Base-by-base conservation (phyloP, 2,797 vertebrate genomes). In the Botia kubotai region DNA sequence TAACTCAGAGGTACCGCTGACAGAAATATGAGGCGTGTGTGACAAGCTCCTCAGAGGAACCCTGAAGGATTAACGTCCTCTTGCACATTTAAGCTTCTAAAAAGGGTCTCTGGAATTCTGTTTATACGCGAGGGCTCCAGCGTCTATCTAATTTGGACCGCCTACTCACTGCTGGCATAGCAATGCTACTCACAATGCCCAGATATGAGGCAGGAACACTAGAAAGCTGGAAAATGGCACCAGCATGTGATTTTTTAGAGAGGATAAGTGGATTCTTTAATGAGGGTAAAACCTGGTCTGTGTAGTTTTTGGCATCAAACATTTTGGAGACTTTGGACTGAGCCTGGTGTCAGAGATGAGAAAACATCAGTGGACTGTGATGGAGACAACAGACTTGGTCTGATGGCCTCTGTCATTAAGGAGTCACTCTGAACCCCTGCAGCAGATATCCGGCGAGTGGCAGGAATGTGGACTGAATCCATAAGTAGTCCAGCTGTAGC, bases 381-480 rank as follows among this genome's bases (percentile, higher is more conserved):
- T 48, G 78, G 75, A 82, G 85, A 78, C 39, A 77, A 62, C 13
- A 55, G 75, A 69, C 79, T 69, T 8, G 84, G 10, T 6, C 48
- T 82, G 52, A 74, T 80, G 69, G 48, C 82, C 2, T 72, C 29
- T 43, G 83, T 84, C 75, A 82, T 78, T 66, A 80, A 81, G 72
- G 71, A 83, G 62, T 84, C 82, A 60, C 76, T 91, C 80, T 88
- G 89, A 86, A 84, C 57, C 70, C 72, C 72, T 0, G 53, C 77
- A 69, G 88, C 60, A 8, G 33, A 57, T 83, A 73, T 83, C 14
- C 79, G 21, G 82, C 86, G 68, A 17, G 79, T 60, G 33, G 69
- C 71, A 79, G 2, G 21, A 46, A 77, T 60, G 21, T 60, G 77
- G 76, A 66, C 57, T 46, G 88, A 86, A 81, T 86, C 80, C 58